Evolutionary conservation across 2,888 invertebrate genomes (phyloP).

Genomic region (Lymantria monacha): DNA sequence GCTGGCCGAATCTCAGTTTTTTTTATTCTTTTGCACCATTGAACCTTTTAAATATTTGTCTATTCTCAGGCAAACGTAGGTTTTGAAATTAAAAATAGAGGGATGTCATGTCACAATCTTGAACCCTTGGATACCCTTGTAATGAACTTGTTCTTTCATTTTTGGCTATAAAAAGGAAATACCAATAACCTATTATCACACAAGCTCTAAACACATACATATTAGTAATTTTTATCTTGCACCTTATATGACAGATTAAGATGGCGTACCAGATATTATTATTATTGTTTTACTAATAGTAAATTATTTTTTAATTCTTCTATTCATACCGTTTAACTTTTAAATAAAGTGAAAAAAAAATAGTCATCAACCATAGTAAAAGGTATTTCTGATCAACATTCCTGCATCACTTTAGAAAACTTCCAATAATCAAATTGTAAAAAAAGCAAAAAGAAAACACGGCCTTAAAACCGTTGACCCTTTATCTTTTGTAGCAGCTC

Average conservation of each 20-base stretch:
- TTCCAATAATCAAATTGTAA: conserved; percentile 20
- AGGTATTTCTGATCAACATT: conserved; percentile 7
- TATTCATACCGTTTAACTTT: not conserved
- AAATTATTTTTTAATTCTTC: too few relatives aligned
- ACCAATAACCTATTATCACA: too few relatives aligned
- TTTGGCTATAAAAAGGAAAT: too few relatives aligned
- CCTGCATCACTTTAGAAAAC: conserved; percentile 12
- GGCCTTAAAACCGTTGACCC: conserved; percentile 77
- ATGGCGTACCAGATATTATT: too few relatives aligned
- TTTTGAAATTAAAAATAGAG: conserved; percentile 10
- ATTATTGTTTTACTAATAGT: too few relatives aligned
- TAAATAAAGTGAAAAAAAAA: conserved; percentile 11
- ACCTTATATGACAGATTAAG: too few relatives aligned
- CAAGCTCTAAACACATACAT: too few relatives aligned
- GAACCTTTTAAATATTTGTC: conserved; percentile 68
- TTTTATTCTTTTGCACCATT: conserved; percentile 65
- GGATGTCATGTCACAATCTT: too few relatives aligned
- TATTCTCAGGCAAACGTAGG: conserved; percentile 44
- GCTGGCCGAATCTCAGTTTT: conserved; percentile 58
- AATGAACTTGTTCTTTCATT: too few relatives aligned
- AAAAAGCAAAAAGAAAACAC: conserved; percentile 49
- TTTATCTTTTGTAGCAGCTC: conserved; percentile 72
- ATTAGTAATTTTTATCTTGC: too few relatives aligned
- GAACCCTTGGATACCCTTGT: too few relatives aligned
- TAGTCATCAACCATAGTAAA: not conserved